These are phyloP conservation scores for Agrypnia vestita DNA, from an alignment of 1,140 invertebrate genomes.

Conservation along the genomic window DNA sequence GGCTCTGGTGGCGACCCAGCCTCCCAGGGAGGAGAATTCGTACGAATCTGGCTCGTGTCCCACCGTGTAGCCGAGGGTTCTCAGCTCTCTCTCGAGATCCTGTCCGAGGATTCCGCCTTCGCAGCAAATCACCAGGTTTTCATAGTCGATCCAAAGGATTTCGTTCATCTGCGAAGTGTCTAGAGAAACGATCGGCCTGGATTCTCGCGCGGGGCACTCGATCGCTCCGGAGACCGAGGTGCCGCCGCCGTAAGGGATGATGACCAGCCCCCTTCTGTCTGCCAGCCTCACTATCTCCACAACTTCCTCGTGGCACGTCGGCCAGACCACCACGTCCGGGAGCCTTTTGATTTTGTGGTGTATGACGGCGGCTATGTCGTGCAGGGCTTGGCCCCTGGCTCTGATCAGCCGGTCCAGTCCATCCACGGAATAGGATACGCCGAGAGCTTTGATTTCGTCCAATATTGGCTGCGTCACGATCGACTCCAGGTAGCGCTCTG, in stretches of 20 bases:
- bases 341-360: slow-evolving; percentile 85
- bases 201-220: slow-evolving; percentile 87
- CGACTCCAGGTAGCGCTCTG: slow-evolving; percentile 74
- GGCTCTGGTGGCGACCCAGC: slow-evolving; percentile 98
- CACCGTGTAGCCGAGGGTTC: slow-evolving; percentile 81
- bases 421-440: slow-evolving; percentile 83
- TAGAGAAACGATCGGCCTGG: slow-evolving; percentile 88
- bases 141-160: slow-evolving; percentile 93
- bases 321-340: slow-evolving; percentile 96
- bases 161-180: slow-evolving; percentile 98
- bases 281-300: slow-evolving; percentile 87
- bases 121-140: slow-evolving; percentile 88
- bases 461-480: slow-evolving; percentile 75
- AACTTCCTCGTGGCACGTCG: slow-evolving; percentile 87
- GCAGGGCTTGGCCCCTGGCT: slow-evolving; percentile 95
- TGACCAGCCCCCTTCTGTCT: slow-evolving; percentile 82
- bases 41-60: slow-evolving; percentile 98
- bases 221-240: slow-evolving; percentile 95
- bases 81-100: slow-evolving; percentile 88
- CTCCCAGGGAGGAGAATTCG: slow-evolving; percentile 97
- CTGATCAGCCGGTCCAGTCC: slow-evolving; percentile 90
- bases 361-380: slow-evolving; percentile 89
- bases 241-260: slow-evolving; percentile 97
- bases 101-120: slow-evolving; percentile 96
- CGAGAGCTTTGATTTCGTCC: slow-evolving; percentile 74